Percentiles rank a stretch among this genome's conserved stretches.
Conservation (phyloP, 2,113 vertebrate species). For the Hepsetus odoe region DNA sequence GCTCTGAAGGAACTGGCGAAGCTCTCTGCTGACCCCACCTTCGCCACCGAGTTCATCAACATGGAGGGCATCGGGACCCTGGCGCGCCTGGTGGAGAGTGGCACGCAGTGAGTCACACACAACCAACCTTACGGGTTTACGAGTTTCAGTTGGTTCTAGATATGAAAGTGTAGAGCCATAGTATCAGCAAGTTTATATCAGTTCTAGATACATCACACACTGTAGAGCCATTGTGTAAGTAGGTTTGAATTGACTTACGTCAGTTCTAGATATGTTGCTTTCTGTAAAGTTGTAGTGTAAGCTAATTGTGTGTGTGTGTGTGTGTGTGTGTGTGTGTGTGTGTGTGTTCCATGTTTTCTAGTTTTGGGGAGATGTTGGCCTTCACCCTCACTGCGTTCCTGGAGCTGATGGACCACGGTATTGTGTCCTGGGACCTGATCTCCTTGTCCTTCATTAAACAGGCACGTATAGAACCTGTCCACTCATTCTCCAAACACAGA, state of each 20-base stretch:
- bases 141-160: no score
- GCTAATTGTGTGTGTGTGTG: no score
- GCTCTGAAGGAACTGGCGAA: constrained; percentile 97
- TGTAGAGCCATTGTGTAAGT: no score
- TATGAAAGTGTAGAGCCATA: no score
- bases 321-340: constrained; percentile 16
- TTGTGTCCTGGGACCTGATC: constrained; percentile 97
- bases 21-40: constrained; percentile 92
- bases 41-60: constrained; percentile 96
- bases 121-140: background rate
- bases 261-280: no score
- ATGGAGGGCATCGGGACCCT: constrained; percentile 96
- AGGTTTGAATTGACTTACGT: no score
- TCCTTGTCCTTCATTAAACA: constrained; percentile 97
- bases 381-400: constrained; percentile 98
- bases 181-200: no score
- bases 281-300: no score
- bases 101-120: constrained; percentile 81
- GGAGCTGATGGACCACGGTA: constrained; percentile 98
- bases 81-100: constrained; percentile 92
- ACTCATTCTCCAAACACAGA: constrained; percentile 24
- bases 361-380: constrained; percentile 98
- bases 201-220: no score
- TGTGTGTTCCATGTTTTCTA: no score
- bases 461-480: constrained; percentile 67